Evolutionary conservation across 2,888 invertebrate species (phyloP).

Genomic region (Eurytoma californica): DNA sequence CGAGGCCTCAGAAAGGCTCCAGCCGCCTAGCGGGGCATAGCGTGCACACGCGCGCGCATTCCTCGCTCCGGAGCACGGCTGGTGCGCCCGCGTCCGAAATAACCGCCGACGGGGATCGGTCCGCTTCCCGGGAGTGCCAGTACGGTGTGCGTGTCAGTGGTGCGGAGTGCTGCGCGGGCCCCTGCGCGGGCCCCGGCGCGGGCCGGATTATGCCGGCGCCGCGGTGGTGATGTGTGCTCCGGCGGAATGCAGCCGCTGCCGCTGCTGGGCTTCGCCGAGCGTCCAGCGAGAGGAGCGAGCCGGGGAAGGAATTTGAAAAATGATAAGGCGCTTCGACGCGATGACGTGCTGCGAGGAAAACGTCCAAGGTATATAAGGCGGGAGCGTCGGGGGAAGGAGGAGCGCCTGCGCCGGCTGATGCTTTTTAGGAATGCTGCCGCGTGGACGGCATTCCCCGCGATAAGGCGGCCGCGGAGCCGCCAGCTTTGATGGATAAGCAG

Average conservation of each 20-base stretch:
- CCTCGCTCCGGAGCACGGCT: constrained; percentile 2
- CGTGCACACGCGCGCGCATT: constrained; percentile 28
- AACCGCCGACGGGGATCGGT: not conserved
- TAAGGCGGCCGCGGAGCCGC: not conserved
- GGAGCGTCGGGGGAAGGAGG: not conserved
- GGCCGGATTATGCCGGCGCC: constrained; percentile 13
- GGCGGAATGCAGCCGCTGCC: constrained; percentile 26
- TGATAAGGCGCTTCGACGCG: constrained; percentile 51
- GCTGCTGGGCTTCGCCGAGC: constrained; percentile 1
- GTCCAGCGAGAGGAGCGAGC: not conserved
- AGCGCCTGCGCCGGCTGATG: too few relatives aligned
- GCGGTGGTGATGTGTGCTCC: not conserved
- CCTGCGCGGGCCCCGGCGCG: not conserved
- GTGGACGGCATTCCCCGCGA: not conserved
- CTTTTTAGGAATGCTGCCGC: too few relatives aligned
- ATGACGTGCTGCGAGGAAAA: constrained; percentile 53
- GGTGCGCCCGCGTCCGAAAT: constrained; percentile 50
- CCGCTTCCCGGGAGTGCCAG: not conserved
- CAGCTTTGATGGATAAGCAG: not conserved
- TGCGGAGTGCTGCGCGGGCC: not conserved
- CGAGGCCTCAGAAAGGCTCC: constrained; percentile 37
- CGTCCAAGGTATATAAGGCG: constrained; percentile 43
- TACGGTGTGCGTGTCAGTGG: not conserved
- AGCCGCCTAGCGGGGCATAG: constrained; percentile 26
- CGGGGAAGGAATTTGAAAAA: constrained; percentile 33